phyloP scores from a whole-genome alignment of 2,113 vertebrate genomes.

The Heterotilapia buettikoferi region DNA sequence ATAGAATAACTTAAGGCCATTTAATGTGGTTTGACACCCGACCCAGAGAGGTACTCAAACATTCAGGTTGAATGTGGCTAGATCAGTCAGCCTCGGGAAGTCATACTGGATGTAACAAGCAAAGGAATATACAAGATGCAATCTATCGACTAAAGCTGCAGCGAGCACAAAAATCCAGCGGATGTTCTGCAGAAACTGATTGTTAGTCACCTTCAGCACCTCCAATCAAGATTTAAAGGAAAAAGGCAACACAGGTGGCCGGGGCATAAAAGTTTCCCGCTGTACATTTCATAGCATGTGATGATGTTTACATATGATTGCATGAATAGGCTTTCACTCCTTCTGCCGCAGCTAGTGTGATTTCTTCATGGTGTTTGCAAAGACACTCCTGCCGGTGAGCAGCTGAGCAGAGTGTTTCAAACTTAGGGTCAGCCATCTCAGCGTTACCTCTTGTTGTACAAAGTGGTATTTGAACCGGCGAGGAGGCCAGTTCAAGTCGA shows the following conservation, averaged over 20 bases:
- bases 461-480: neutral
- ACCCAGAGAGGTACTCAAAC: neutral
- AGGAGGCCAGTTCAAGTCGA: neutral
- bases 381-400: neutral
- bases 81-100: neutral
- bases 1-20: neutral
- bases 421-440: neutral
- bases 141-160: neutral
- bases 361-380: neutral
- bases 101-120: neutral
- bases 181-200: neutral
- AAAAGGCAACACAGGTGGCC: neutral
- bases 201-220: neutral
- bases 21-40: neutral
- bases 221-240: neutral
- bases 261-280: neutral
- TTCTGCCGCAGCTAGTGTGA: neutral
- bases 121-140: neutral
- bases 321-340: neutral
- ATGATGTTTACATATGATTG: neutral
- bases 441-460: neutral
- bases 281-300: neutral
- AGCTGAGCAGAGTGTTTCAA: neutral
- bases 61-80: neutral
- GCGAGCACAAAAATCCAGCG: neutral